A percentile compares a stretch with the other conserved stretches of the same genome.
phyloP scores from a whole-genome alignment of 2,797 vertebrate genomes.

The Erethizon dorsatum region DNA sequence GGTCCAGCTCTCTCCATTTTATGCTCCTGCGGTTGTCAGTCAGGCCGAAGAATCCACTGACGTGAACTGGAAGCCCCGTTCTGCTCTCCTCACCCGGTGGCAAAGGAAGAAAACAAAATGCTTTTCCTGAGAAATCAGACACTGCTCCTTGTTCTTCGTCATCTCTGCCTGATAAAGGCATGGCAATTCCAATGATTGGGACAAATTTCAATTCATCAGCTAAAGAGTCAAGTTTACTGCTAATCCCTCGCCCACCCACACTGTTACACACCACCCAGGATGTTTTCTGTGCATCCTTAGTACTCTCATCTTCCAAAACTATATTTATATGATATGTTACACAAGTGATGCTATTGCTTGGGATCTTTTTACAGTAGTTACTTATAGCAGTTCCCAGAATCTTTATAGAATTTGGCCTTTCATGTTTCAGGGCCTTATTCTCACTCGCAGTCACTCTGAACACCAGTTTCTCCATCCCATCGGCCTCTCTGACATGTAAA shows the following conservation, averaged over 20 bases:
- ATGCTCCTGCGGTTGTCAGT: conserved; percentile 99
- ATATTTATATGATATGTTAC: conserved; percentile 97
- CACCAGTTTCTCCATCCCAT: conserved; percentile 95
- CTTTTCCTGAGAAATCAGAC: conserved; percentile 95
- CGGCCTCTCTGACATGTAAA: conserved; percentile 94
- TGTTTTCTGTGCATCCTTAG: conserved; percentile 93
- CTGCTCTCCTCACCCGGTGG: conserved; percentile 97
- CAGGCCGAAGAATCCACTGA: conserved; percentile 99
- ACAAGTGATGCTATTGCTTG: conserved; percentile 93
- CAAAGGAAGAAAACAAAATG: conserved; percentile 98
- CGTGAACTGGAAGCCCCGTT: conserved; percentile 97
- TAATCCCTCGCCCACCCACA: conserved; percentile 97
- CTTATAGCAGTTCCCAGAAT: conserved; percentile 93
- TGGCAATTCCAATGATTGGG: conserved; percentile 96
- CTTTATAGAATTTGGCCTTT: conserved; percentile 94
- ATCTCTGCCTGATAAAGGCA: conserved; percentile 91
- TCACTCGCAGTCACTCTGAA: conserved; percentile 96
- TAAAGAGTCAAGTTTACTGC: conserved; percentile 94
- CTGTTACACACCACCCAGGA: conserved; percentile 98
- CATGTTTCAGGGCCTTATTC: conserved; percentile 92
- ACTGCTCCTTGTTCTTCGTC: conserved; percentile 92
- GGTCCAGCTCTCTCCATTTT: conserved; percentile 98
- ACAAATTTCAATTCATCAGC: conserved; percentile 98
- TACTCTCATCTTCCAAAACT: conserved; percentile 93
- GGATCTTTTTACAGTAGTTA: conserved; percentile 95